These are phyloP conservation scores for Fregata magnificens DNA, from an alignment of 2,113 vertebrate genomes.

Conservation along the genomic window DNA sequence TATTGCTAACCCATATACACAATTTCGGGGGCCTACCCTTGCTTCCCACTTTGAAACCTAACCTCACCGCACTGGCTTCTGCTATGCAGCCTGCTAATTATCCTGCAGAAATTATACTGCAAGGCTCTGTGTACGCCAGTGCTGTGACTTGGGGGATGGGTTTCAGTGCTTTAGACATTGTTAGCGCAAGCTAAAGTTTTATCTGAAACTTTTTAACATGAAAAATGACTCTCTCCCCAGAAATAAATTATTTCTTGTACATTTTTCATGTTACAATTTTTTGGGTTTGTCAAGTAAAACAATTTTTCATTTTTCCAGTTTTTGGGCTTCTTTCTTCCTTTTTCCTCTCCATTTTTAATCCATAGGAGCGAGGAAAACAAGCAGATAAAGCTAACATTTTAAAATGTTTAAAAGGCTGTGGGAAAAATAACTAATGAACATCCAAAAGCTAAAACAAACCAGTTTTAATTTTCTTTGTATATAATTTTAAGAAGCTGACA, in stretches of 20 bases:
- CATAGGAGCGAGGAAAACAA: neutral
- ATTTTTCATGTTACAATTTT: slow-evolving; percentile 49
- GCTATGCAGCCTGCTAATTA: slow-evolving; percentile 11
- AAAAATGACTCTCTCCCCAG: slow-evolving; percentile 25
- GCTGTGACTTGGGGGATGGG: neutral
- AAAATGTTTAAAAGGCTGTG: neutral
- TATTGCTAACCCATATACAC: neutral
- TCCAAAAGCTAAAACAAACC: neutral
- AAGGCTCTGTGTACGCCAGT: neutral
- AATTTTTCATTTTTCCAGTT: slow-evolving; percentile 24
- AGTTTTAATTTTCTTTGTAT: neutral
- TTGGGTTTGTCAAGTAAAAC: neutral
- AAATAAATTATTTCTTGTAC: slow-evolving; percentile 37
- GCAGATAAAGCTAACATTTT: neutral
- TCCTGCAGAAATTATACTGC: neutral
- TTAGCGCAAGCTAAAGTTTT: slow-evolving; percentile 10
- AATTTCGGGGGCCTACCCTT: neutral
- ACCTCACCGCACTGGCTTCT: neutral
- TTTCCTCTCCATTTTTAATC: neutral
- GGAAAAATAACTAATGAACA: neutral
- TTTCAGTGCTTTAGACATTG: neutral
- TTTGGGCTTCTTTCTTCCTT: neutral
- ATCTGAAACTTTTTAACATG: slow-evolving; percentile 21
- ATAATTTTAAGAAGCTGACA: neutral
- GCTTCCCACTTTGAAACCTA: slow-evolving; percentile 25